Base-by-base conservation (phyloP, 2,113 vertebrate genomes). In the Cyprinus carpio region DNA sequence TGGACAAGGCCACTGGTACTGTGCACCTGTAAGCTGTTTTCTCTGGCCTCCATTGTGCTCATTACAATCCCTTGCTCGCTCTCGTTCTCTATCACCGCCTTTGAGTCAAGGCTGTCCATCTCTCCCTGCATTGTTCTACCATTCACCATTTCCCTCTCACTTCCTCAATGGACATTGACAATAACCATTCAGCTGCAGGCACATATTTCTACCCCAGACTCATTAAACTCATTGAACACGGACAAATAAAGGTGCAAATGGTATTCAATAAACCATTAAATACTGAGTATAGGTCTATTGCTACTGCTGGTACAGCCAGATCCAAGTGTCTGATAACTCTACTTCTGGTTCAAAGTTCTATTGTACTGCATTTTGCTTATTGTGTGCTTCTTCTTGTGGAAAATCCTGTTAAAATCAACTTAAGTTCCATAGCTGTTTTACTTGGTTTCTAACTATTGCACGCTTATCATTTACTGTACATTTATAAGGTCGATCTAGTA, bases 1-100 rank as follows among this genome's bases (percentile, higher is more conserved):
- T 58, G 74, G 20, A 84, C 88, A 90, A 94, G 90, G 90, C 75
- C 88, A 84, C 65, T 69, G 81, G 75, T 86, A 85, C 89, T 90
- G 86, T 91, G 58, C 85, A 79, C 77, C 71, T 83, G 18, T 31
- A 71, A 65, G n/a, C 6, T 18, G 71, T 69, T 87, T 81, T 85
- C 60, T 29, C 83, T 54, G 40, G 29, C 69, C 40, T 49, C 49
- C 79, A 82, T 91, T 87, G 86, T 88, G 81, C 82, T 82, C 37
- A 81, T 76, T 83, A 85, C 75, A 58, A 65, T 71, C 56, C 18
- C 58, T 31, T 9, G 9, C 56, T 81, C 13, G 6, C 64, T 65
- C 40, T 40, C 67, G 46, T 27, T 60, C 56, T 23, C 40, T 83
- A 34, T 67, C 34, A 37, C 25, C 5, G 18, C 18, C 40, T 71